Conservation (phyloP, 2,797 vertebrate genomes). For the Tauraco hartlaubi region DNA sequence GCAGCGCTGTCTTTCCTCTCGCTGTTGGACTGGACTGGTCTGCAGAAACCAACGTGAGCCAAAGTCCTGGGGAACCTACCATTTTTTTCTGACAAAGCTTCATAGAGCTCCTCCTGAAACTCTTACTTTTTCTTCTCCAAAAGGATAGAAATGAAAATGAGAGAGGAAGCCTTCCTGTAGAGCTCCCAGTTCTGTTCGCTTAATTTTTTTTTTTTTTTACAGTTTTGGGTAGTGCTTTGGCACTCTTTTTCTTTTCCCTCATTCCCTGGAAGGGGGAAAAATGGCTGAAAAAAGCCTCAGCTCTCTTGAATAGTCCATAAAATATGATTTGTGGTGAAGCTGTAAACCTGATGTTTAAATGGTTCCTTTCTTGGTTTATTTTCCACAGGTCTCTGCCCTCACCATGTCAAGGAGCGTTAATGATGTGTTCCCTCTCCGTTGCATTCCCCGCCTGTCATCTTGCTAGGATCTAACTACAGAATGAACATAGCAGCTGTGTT, state of each 20-base stretch:
- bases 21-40: neutral
- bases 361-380: slow-evolving; percentile 11
- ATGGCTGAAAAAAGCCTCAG: neutral
- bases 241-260: neutral
- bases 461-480: slow-evolving; percentile 84
- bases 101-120: neutral
- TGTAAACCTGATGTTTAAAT: neutral
- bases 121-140: neutral
- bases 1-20: neutral
- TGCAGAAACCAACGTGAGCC: neutral
- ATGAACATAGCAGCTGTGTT: slow-evolving; percentile 93
- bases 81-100: neutral
- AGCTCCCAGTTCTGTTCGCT: neutral
- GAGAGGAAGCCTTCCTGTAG: neutral
- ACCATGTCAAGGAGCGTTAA: slow-evolving; percentile 62
- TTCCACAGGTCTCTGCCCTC: slow-evolving; percentile 59
- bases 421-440: slow-evolving; percentile 59
- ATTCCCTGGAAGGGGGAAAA: neutral
- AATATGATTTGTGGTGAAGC: neutral
- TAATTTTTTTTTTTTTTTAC: neutral
- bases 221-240: neutral
- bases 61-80: neutral
- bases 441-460: slow-evolving; percentile 59
- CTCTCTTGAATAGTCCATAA: neutral
- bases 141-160: neutral